Conservation (phyloP, 1,140 invertebrate species). For the Parasteatoda tepidariorum region DNA sequence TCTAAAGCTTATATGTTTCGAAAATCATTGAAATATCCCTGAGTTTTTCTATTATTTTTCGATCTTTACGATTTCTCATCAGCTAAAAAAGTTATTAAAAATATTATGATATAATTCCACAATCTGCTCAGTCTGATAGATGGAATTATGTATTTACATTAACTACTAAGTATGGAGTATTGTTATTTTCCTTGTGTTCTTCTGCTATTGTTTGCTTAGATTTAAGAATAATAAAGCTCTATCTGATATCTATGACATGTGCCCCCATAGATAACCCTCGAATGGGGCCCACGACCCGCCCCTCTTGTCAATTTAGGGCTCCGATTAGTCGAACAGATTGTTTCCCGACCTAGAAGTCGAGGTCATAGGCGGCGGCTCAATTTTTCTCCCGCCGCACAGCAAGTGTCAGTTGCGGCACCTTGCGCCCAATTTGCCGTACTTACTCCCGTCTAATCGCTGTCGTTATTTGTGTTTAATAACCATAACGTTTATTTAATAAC, state of each 20-base stretch:
- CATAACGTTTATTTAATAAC: background rate
- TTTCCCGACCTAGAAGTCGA: background rate
- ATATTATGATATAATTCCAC: background rate
- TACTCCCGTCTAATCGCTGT: background rate
- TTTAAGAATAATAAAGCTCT: background rate
- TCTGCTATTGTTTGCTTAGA: background rate
- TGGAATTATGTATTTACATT: background rate
- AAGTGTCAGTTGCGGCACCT: background rate
- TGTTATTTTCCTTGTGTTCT: background rate
- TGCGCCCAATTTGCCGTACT: background rate
- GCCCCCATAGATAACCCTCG: background rate
- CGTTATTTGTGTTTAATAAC: background rate
- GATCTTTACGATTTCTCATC: background rate
- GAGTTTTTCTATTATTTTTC: no score
- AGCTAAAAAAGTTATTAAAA: background rate
- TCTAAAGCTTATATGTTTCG: no score
- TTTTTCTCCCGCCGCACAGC: background rate
- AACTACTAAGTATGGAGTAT: background rate
- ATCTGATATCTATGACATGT: background rate
- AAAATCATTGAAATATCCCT: no score
- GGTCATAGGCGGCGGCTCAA: background rate
- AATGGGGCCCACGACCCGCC: background rate
- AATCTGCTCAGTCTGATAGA: background rate
- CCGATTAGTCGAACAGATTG: background rate
- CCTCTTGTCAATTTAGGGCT: background rate